Percentiles rank a stretch among this genome's conserved stretches.
These are phyloP conservation scores for Chaetorhynchus papuensis DNA, from an alignment of 2,113 vertebrate genomes.

Conservation along the genomic window DNA sequence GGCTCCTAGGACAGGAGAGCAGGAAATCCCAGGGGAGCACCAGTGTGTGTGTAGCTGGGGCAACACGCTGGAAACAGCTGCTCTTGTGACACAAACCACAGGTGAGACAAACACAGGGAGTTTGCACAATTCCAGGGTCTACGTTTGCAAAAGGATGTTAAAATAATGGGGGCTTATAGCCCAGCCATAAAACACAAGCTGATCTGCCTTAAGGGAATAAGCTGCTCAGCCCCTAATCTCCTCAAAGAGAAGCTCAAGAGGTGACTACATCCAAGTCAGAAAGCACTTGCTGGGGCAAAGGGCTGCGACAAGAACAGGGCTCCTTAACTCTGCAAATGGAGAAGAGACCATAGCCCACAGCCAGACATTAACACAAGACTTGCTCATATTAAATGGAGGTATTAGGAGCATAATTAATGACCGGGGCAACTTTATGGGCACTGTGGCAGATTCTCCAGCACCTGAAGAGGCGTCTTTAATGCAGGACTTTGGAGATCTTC, in stretches of 20 bases:
- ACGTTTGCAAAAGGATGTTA: background rate
- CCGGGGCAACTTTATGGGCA: background rate
- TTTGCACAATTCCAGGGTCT: background rate
- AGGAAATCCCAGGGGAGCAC: background rate
- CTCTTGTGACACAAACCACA: background rate
- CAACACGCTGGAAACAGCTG: fast-evolving
- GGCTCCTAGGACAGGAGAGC: background rate
- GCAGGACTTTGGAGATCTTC: background rate
- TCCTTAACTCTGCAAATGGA: background rate
- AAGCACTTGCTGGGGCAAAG: background rate
- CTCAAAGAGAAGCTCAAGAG: background rate
- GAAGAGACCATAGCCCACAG: background rate
- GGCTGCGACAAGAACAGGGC: background rate
- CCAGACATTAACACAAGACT: background rate
- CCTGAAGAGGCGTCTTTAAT: background rate
- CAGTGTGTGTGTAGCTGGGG: fast-evolving
- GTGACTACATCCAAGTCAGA: background rate
- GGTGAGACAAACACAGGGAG: background rate
- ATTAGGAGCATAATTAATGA: background rate
- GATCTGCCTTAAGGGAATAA: background rate
- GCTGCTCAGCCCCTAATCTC: background rate
- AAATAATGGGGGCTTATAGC: background rate
- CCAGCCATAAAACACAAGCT: background rate
- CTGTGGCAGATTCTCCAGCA: background rate
- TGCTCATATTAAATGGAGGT: background rate